Evolutionary conservation across 2,888 invertebrate genomes (phyloP), one percentile per base, ranked within the genome.

Genomic region (Odontomyia ornata): DNA sequence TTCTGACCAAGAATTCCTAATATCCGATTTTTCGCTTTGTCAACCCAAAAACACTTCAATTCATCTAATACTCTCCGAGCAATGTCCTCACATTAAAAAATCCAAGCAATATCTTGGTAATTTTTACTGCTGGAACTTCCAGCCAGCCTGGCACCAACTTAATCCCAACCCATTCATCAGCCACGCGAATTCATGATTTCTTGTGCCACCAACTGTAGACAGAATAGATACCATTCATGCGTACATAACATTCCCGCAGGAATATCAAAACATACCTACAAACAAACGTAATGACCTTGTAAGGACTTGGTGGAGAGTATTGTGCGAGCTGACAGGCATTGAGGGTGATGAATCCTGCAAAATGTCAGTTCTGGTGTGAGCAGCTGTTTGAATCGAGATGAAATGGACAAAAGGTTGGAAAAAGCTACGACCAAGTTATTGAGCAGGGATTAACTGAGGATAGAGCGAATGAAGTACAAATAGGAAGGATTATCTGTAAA

Each of bases 261-360:
- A 57, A 57, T 47, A 15, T 43, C 30, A 23, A 23, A 23, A 21
- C 15, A 60, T 28, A 60, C 25, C 18, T 18, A 60, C 73, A 23
- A 73, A 36, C 36, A 57, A 11, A 57, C 73, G 43, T 60, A 43
- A 73, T 73, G 73, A 73, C 73, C 73, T 73, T 73, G 73, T 36
- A 57, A 73, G 73, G 57, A 73, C 73, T 73, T 15, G 57, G 7
- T 57, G 18, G 15, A 4, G 28, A 23, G 23, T 11, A 15, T 36
- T 36, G n/a, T 73, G 27, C 7, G 25, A 43, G 9, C 47, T 21
- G 7, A 23, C 25, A 47, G 25, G 43, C 30, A 30, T 30, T 15
- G 64, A 5, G 25, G 11, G 28, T 27, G 47, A 5, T 25, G n/a
- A 11, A 46, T 25, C 43, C 46, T 15, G 11, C 47, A 69, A 46